These are phyloP conservation scores for Choloepus didactylus DNA, from an alignment of 2,797 vertebrate genomes.

Conservation along the genomic window DNA sequence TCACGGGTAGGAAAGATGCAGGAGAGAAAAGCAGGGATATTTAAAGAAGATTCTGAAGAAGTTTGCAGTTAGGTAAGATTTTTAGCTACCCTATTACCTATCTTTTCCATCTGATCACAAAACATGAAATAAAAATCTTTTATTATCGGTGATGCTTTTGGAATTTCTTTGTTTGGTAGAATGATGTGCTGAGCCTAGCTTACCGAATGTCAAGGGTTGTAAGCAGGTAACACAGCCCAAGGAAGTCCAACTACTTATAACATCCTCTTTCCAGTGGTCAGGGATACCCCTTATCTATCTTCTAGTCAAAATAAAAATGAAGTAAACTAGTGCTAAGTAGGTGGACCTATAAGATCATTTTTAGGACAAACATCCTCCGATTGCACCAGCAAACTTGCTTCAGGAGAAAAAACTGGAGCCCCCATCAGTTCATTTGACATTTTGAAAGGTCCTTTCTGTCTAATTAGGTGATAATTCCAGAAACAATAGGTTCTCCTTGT, in stretches of 20 bases:
- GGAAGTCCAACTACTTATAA: background rate
- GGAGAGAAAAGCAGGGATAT: background rate
- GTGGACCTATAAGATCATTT: background rate
- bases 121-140: background rate
- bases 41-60: background rate
- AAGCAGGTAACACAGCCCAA: background rate
- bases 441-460: background rate
- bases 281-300: background rate
- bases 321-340: background rate
- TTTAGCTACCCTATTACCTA: background rate
- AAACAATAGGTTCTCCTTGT: background rate
- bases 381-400: background rate
- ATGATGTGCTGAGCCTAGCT: background rate
- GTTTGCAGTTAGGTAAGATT: background rate
- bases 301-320: background rate
- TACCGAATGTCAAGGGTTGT: background rate
- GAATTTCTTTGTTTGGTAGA: too few relatives aligned
- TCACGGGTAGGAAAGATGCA: background rate
- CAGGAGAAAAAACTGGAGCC: background rate
- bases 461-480: background rate
- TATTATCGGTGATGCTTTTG: background rate
- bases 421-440: too few relatives aligned
- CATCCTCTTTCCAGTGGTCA: background rate
- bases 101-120: background rate
- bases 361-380: background rate